Evolutionary conservation across 2,113 vertebrate species (phyloP).

Genomic region (Thunnus thynnus): DNA sequence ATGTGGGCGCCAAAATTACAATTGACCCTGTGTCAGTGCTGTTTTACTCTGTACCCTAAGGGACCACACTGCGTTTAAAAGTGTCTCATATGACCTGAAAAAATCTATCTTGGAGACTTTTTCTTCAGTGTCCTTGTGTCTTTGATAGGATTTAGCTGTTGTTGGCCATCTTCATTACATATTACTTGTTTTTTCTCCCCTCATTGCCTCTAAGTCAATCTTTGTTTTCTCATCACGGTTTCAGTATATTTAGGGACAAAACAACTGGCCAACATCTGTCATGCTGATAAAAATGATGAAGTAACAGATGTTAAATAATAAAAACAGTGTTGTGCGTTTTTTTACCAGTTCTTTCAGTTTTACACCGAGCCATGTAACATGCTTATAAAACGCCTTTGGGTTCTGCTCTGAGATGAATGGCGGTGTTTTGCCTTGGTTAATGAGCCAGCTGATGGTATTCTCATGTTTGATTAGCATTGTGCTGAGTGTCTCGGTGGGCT

Average conservation of each 20-base stretch:
- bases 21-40: conserved; percentile 84
- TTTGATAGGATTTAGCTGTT: conserved; percentile 66
- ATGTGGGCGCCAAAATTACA: conserved; percentile 81
- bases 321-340: conserved; percentile 42
- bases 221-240: conserved; percentile 69
- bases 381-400: conserved; percentile 62
- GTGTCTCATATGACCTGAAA: conserved; percentile 77
- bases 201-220: conserved; percentile 56
- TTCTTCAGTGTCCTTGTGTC: conserved; percentile 60
- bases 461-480: conserved; percentile 75
- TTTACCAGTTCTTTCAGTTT: conserved; percentile 54
- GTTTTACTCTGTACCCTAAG: conserved; percentile 69
- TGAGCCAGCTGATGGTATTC: conserved; percentile 74
- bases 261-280: conserved; percentile 67
- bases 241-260: conserved; percentile 50
- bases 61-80: conserved; percentile 69
- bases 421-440: conserved; percentile 71
- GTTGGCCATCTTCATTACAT: conserved; percentile 38
- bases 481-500: conserved; percentile 52
- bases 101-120: conserved; percentile 67
- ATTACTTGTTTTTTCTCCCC: conserved; percentile 50
- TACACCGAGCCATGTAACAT: conserved; percentile 46
- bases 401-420: conserved; percentile 68
- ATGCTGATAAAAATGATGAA: conserved; percentile 66
- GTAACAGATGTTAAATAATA: conserved; percentile 76